These are phyloP conservation scores for Caenorhabditis afra DNA, from an alignment of 2,888 invertebrate species.

Conservation along the genomic window DNA sequence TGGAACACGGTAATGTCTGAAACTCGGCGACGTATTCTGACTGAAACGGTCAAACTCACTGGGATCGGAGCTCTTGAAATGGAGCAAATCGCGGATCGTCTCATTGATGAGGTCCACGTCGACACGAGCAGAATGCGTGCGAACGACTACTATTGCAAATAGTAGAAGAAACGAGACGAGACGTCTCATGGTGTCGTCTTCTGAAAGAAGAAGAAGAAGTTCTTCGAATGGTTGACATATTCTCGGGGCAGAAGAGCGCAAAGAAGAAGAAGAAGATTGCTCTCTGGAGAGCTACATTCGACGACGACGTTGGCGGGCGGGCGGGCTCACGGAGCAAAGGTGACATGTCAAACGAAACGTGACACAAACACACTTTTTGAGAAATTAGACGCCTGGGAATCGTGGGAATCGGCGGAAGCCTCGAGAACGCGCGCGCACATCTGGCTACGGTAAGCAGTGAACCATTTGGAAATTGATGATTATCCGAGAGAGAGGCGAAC, in stretches of 20 bases:
- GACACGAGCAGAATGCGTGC: conserved; percentile 16
- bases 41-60: conserved; percentile 50
- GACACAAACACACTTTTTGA: conserved; percentile 27
- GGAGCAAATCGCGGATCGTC: conserved; percentile 47
- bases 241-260: background rate
- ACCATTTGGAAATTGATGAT: conserved; percentile 32
- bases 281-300: conserved; percentile 48
- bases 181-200: conserved; percentile 30
- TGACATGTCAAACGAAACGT: conserved; percentile 54
- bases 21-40: too few species aligned
- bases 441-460: conserved; percentile 28
- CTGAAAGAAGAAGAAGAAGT: background rate
- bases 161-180: conserved; percentile 36
- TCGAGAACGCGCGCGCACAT: too few species aligned
- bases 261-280: conserved; percentile 8
- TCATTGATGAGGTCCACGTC: conserved; percentile 63
- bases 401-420: too few species aligned
- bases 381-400: conserved; percentile 46
- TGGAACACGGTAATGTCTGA: conserved; percentile 46
- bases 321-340: conserved; percentile 26
- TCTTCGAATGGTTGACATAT: too few species aligned
- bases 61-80: conserved; percentile 39
- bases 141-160: conserved; percentile 24
- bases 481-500: conserved; percentile 12
- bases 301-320: too few species aligned